Base-by-base conservation (phyloP, 2,797 vertebrate genomes). In the Taenioides sp. region DNA sequence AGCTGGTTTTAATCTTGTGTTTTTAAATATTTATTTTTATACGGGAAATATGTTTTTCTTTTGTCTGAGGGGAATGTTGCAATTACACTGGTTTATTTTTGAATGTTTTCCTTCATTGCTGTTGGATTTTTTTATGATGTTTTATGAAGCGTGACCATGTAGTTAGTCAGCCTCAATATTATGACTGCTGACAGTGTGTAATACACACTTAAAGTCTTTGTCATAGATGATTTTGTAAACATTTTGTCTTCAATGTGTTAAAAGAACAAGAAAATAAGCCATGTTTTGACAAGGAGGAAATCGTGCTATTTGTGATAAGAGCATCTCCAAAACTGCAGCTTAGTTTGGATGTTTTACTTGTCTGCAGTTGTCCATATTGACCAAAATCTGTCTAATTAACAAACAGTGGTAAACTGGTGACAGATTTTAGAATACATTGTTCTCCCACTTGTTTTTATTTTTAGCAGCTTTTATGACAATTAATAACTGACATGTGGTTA, bases 81-180 rank as follows among this genome's bases (percentile, higher is more conserved):
- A 11, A 40, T n/a, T 63, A 31, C 6, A 59, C 62, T 18, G 69
- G 40, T 75, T 57, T 37, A 74, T 75, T 80, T 7, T 28, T 80
- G 69, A 83, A 80, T 81, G 80, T 83, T 82, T 79, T 55, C 5
- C 31, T 67, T 25, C 16, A 54, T 70, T 72, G 43, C 47, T 81
- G 20, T 66, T 25, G 68, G 59, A 73, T 37, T 0, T 0, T 69
- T 82, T 72, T 70, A 57, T 72, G 43, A 5, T 6, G 6, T 59
- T 59, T 28, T 59, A 59, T 59, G 57, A 59, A 59, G 25, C 25
- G 9, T 59, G 25, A 27, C 57, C 57, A 23, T 55, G 54, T 23
- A 57, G 22, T 57, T 14, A 12, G 10, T 60, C 17, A 61, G 25
- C n/a, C 2, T 1, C 18, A 31, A 61, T 22, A 25, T 58, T 58